phyloP scores from a whole-genome alignment of 2,797 vertebrate species.

The Lithobates sylvaticus region DNA sequence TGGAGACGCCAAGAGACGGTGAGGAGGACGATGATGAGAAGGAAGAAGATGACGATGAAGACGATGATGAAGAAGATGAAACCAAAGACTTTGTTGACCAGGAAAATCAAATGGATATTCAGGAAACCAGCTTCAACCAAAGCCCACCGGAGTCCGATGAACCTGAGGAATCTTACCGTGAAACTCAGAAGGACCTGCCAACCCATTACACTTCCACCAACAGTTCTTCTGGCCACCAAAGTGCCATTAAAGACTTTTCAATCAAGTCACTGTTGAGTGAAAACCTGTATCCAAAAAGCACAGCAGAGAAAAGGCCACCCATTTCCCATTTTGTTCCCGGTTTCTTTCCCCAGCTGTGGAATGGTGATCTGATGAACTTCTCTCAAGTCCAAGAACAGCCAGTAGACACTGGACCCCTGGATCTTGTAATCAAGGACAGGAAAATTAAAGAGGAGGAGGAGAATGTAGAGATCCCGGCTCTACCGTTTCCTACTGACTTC shows the following conservation, averaged over 20 bases:
- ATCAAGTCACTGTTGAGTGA: conserved; percentile 95
- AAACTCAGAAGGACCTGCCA: conserved; percentile 77
- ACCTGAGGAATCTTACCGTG: conserved; percentile 75
- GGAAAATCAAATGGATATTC: conserved; percentile 79
- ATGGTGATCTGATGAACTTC: conserved; percentile 85
- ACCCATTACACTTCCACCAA: conserved; percentile 71
- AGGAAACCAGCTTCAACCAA: conserved; percentile 82
- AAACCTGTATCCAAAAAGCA: conserved; percentile 89
- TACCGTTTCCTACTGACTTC: conserved; percentile 87
- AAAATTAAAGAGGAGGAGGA: conserved; percentile 92
- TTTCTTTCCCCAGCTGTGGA: conserved; percentile 95
- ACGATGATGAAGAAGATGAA: conserved; percentile 87
- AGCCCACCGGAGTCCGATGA: conserved; percentile 83
- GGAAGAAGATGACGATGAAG: conserved; percentile 79
- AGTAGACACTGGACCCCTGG: conserved; percentile 84
- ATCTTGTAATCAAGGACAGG: conserved; percentile 92
- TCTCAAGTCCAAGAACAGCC: conserved; percentile 83
- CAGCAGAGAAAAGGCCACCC: conserved; percentile 84
- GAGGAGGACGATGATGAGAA: conserved; percentile 78
- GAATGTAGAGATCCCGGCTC: conserved; percentile 86
- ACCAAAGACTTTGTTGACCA: conserved; percentile 82
- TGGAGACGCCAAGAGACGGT: conserved; percentile 84
- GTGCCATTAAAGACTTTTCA: conserved; percentile 91
- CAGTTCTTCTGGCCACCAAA: conserved; percentile 76
- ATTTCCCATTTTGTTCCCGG: conserved; percentile 88